Conservation (phyloP, 1,140 invertebrate species). For the Archivesica marissinica region DNA sequence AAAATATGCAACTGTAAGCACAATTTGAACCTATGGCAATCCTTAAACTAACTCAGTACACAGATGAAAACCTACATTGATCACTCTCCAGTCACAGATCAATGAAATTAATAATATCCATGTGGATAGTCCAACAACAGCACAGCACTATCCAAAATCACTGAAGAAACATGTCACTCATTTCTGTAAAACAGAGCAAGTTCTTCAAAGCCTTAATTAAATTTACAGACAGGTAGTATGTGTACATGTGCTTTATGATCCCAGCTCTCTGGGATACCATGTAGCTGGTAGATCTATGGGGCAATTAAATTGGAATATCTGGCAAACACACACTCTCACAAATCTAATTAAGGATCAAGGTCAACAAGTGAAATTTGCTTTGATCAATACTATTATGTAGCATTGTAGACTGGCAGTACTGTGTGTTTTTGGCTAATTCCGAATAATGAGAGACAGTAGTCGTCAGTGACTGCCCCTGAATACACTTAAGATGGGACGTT, state of each 20-base stretch:
- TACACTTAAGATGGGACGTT: too few species aligned
- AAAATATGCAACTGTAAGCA: too few species aligned
- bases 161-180: too few species aligned
- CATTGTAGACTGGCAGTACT: too few species aligned
- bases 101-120: neutral
- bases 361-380: neutral
- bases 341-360: constrained; percentile 17
- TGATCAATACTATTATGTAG: neutral
- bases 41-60: too few species aligned
- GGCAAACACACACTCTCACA: neutral
- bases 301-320: neutral
- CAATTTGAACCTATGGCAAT: too few species aligned
- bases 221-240: neutral
- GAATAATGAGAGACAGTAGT: too few species aligned
- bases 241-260: constrained; percentile 17
- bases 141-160: neutral
- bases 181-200: constrained; percentile 6
- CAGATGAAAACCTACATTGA: neutral
- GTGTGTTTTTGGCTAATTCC: too few species aligned
- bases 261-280: neutral
- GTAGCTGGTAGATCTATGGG: neutral
- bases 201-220: constrained; percentile 21
- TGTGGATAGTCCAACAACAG: neutral
- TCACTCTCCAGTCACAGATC: neutral
- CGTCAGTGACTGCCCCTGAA: too few species aligned